Evolutionary conservation across 2,797 vertebrate genomes (phyloP).

Genomic region (Bucorvus abyssinicus): DNA sequence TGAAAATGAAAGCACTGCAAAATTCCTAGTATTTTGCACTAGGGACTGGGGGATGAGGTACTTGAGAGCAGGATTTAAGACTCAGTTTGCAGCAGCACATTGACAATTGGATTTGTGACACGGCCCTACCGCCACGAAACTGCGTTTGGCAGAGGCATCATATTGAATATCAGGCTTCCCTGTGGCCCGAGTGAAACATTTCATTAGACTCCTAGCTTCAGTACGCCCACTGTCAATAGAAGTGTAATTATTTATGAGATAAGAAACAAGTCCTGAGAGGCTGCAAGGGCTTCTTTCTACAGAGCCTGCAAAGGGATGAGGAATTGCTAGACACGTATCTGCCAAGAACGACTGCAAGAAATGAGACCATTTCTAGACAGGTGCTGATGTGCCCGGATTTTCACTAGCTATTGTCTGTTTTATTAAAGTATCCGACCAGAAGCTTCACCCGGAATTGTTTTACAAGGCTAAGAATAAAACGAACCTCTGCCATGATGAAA

Average conservation of each 20-base stretch:
- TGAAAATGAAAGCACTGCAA: not conserved
- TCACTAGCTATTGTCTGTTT: not conserved
- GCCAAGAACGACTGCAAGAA: not conserved
- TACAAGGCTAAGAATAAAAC: not conserved
- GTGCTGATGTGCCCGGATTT: not conserved
- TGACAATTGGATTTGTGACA: not conserved
- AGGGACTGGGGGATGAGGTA: not conserved
- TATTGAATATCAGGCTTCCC: not conserved
- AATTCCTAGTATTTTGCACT: not conserved
- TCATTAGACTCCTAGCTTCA: not conserved
- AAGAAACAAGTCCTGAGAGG: not conserved
- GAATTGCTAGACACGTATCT: not conserved
- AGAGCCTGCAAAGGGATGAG: not conserved
- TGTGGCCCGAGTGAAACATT: not conserved
- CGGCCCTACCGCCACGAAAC: not conserved
- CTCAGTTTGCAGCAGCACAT: not conserved
- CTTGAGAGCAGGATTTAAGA: not conserved
- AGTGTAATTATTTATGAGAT: not conserved
- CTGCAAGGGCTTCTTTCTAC: not conserved
- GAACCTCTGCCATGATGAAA: not conserved
- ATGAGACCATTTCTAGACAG: not conserved
- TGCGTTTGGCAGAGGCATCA: not conserved
- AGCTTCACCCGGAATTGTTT: not conserved
- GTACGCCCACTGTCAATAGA: not conserved
- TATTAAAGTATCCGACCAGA: not conserved